Evolutionary conservation across 2,888 invertebrate genomes (phyloP).

Genomic region (Coronaproctus castanopsis): DNA sequence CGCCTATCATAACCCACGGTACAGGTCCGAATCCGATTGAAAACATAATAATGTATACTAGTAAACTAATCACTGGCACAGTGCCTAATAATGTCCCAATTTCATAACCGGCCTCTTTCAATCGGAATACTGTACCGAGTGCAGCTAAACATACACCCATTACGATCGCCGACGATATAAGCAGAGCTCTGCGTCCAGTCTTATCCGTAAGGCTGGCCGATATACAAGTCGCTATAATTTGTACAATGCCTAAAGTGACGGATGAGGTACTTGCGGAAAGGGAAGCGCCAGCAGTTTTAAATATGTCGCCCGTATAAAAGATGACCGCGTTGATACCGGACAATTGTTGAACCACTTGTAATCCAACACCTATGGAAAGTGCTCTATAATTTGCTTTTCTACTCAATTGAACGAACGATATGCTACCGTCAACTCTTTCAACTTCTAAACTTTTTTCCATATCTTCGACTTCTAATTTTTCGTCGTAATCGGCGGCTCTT

Average conservation of each 20-base stretch:
- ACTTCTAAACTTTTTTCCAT: conserved; percentile 9
- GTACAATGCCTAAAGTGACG: conserved; percentile 62
- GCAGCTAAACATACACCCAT: conserved; percentile 49
- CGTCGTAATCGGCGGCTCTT: conserved; percentile 45
- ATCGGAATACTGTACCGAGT: conserved; percentile 51
- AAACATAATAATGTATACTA: conserved; percentile 44
- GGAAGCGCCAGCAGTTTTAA: conserved; percentile 47
- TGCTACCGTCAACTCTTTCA: conserved; percentile 29
- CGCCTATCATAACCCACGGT: conserved; percentile 61
- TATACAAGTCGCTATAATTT: conserved; percentile 43
- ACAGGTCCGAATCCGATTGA: conserved; percentile 57
- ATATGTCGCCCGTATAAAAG: conserved; percentile 58
- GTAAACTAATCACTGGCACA: conserved; percentile 38
- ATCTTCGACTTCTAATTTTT: conserved; percentile 40
- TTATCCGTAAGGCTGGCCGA: conserved; percentile 54
- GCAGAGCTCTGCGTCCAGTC: conserved; percentile 54
- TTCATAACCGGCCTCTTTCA: conserved; percentile 28
- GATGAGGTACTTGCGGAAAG: conserved; percentile 46
- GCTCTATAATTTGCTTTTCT: conserved; percentile 46
- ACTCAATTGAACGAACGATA: conserved; percentile 35
- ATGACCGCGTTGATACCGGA: conserved; percentile 68
- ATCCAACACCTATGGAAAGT: conserved; percentile 47
- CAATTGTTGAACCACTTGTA: conserved; percentile 44
- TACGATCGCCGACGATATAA: conserved; percentile 51
- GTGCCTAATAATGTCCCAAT: conserved; percentile 42